Evolutionary conservation across 2,797 vertebrate species (phyloP).

Genomic region (Poliocrania exsul): DNA sequence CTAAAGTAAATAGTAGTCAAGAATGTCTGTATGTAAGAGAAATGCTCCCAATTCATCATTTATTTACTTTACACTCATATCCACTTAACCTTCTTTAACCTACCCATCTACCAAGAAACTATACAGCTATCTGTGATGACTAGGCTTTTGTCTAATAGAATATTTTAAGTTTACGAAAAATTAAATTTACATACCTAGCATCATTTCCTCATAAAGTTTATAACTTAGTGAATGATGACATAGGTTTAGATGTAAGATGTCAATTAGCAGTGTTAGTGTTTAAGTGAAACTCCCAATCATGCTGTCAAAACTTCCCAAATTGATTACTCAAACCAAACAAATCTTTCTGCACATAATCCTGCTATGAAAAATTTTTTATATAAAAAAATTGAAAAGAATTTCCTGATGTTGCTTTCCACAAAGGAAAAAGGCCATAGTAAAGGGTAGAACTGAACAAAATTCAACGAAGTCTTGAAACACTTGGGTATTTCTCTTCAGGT

Average conservation of each 20-base stretch:
- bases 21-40: not conserved
- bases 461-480: not conserved
- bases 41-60: not conserved
- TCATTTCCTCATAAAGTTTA: not conserved
- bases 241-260: not conserved
- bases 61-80: not conserved
- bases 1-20: not conserved
- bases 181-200: not conserved
- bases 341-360: not conserved
- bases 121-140: not conserved
- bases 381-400: not conserved
- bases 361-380: not conserved
- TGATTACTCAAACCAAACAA: not conserved
- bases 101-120: not conserved
- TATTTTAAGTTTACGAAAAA: not conserved
- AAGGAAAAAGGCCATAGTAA: not conserved
- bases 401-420: not conserved
- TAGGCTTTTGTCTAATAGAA: not conserved
- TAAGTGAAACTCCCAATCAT: not conserved
- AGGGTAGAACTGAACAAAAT: not conserved
- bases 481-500: not conserved
- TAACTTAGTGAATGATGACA: not conserved
- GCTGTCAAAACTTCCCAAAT: not conserved
- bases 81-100: constrained; percentile 9
- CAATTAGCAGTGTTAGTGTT: not conserved